Percentiles rank a stretch among this genome's conserved stretches.
phyloP scores from a whole-genome alignment of 2,113 vertebrate species.

The Enhydra lutris region DNA sequence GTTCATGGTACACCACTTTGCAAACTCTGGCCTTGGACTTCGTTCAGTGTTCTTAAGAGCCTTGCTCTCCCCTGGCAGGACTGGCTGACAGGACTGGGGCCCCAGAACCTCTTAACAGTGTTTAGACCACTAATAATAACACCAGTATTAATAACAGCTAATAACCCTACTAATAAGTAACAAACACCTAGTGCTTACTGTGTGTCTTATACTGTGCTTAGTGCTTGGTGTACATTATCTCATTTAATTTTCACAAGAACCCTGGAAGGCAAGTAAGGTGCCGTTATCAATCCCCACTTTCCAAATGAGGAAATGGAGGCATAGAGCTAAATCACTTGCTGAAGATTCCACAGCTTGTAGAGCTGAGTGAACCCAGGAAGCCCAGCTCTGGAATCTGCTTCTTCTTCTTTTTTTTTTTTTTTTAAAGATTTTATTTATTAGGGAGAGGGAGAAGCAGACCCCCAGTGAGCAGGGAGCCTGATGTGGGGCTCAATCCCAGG shows the following conservation, averaged over 20 bases:
- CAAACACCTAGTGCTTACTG: not conserved
- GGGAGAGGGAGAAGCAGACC: not conserved
- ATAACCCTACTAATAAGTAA: not conserved
- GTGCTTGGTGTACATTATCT: not conserved
- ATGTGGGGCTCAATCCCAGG: not conserved
- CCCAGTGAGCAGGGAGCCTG: not conserved
- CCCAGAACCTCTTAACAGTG: not conserved
- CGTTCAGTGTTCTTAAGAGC: not conserved
- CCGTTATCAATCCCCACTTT: not conserved
- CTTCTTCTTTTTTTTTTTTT: not conserved
- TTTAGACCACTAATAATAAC: not conserved
- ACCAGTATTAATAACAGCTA: not conserved
- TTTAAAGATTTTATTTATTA: too few species aligned
- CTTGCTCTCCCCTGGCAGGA: not conserved
- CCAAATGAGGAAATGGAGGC: not conserved
- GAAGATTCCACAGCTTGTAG: not conserved
- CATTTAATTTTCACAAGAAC: not conserved
- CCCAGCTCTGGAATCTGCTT: not conserved
- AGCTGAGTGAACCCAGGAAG: not conserved
- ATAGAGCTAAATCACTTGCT: not conserved
- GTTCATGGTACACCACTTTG: not conserved
- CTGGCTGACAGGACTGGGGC: too few species aligned
- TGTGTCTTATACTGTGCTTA: not conserved
- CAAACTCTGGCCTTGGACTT: constrained; percentile 15
- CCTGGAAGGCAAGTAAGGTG: not conserved